Evolutionary conservation across 92 coral and sea anemone species (phyloP).

Genomic region (Phenganax marumi): DNA sequence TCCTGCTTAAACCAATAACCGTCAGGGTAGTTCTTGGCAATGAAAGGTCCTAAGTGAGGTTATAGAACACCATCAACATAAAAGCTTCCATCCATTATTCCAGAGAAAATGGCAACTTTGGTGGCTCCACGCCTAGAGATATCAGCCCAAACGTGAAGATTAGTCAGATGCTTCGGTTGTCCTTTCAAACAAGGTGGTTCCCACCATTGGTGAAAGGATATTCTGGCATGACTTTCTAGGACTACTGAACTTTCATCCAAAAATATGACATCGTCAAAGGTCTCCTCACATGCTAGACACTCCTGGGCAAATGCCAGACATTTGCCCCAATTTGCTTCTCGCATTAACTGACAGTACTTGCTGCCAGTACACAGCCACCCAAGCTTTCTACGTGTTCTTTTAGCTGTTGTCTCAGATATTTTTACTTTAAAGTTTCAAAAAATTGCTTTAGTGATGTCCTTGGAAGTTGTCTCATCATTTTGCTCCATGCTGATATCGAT

Average conservation of each 20-base stretch:
- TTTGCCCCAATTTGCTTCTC: constrained; percentile 37
- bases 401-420: constrained; percentile 32
- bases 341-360: constrained; percentile 45
- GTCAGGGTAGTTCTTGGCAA: constrained; percentile 14
- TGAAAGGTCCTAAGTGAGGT: constrained; percentile 7
- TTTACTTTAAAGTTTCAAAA: constrained; percentile 1
- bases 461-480: constrained; percentile 28
- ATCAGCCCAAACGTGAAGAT: constrained; percentile 42
- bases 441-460: neutral
- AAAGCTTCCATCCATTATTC: constrained; percentile 38
- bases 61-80: constrained; percentile 19
- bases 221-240: constrained; percentile 28
- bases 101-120: no score
- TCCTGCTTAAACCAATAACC: constrained; percentile 47
- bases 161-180: constrained; percentile 33
- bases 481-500: constrained; percentile 18
- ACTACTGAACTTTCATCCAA: constrained; percentile 28
- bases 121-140: constrained; percentile 38
- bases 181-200: constrained; percentile 42
- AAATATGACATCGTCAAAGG: no score
- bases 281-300: constrained; percentile 12
- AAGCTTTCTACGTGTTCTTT: constrained; percentile 12
- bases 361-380: constrained; percentile 41
- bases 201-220: no score
- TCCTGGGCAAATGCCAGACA: constrained; percentile 4